Base-by-base conservation (phyloP, 2,113 vertebrate genomes). In the Gobiocypris rarus region DNA sequence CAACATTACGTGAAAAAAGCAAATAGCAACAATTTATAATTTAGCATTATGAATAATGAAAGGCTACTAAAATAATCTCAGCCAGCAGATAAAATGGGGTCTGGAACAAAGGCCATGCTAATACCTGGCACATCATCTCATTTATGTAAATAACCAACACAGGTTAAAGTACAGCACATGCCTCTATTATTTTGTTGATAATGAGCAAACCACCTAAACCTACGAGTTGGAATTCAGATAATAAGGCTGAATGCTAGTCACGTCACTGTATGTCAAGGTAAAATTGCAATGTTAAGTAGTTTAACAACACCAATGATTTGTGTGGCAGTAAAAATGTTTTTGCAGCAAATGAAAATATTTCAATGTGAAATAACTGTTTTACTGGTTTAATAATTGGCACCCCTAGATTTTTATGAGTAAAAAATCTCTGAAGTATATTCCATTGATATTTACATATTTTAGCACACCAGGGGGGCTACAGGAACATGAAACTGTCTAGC, bases 11-110 rank as follows among this genome's bases (percentile, higher is more conserved):
- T 11, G 13, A 26, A 26, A 79, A 71, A 63, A 63, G 22, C 54
- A 52, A 73, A 84, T 45, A 45, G 70, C 34, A 43, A 38, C 58
- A 69, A 70, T 79, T 77, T 14, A 74, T 61, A 65, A 79, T 83
- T 86, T 67, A 73, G 28, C 75, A 43, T 45, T 22, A 15, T 73
- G 15, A 71, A 73, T 79, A 61, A 83, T 73, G 56, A 79, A 75
- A 75, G 34, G 71, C 10, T 48, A 31, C 56, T 85, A 63, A 85
- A 85, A 81, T 81, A 61, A 54, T 31, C 43, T 31, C 70, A 54
- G 58, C 14, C 52, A 71, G 26, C 34, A 58, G 71, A 69, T 61
- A 69, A 26, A 81, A 43, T 9, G 28, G n/a, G 17, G 9, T 50
- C 75, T 31, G 14, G 61, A 73, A 45, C 41, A 52, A 67, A 67